These are phyloP conservation scores for Anhinga anhinga DNA, from an alignment of 2,113 vertebrate genomes.

Conservation along the genomic window DNA sequence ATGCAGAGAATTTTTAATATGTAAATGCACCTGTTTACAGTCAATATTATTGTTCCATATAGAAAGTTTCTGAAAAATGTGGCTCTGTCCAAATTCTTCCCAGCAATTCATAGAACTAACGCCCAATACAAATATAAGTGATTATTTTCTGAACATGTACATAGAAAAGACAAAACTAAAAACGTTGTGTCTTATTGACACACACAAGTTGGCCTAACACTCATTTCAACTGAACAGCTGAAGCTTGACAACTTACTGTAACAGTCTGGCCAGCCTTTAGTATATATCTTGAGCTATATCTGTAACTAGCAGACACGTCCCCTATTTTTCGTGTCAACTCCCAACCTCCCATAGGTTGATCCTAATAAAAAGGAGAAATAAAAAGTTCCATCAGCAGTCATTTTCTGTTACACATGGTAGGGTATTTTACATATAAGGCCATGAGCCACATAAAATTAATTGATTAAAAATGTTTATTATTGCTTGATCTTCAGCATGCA, in stretches of 20 bases:
- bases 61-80: background rate
- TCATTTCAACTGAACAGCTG: background rate
- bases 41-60: background rate
- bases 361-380: constrained; percentile 69
- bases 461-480: background rate
- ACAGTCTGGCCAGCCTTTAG: constrained; percentile 90
- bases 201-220: background rate
- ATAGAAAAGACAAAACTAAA: background rate
- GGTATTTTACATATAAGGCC: background rate
- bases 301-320: constrained; percentile 81
- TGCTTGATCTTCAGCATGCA: background rate
- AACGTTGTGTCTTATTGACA: background rate
- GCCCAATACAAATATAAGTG: background rate
- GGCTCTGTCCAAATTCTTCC: background rate
- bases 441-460: background rate
- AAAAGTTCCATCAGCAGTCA: background rate
- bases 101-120: background rate
- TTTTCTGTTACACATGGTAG: background rate
- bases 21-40: background rate
- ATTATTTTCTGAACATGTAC: background rate
- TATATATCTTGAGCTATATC: constrained; percentile 87
- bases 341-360: constrained; percentile 91
- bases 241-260: constrained; percentile 76
- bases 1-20: background rate
- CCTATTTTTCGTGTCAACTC: constrained; percentile 83